phyloP scores from a whole-genome alignment of 2,888 invertebrate genomes.

The Portevinia maculata region DNA sequence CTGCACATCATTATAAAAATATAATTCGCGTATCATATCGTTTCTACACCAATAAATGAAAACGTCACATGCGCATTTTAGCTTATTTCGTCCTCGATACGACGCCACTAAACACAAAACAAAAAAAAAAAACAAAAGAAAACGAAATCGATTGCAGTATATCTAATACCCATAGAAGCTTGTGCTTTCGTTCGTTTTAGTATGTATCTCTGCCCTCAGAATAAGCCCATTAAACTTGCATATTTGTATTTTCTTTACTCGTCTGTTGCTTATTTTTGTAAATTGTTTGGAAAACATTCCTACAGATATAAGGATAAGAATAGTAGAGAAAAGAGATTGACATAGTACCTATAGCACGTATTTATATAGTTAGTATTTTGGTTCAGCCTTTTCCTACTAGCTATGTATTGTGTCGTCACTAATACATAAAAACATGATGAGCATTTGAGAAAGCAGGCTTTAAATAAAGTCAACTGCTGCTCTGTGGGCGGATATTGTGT shows the following conservation, averaged over 20 bases:
- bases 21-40: conserved; percentile 13
- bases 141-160: conserved; percentile 32
- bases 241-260: conserved; percentile 8
- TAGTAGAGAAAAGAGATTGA: conserved; percentile 14
- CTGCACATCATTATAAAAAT: not conserved
- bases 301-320: not conserved
- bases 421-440: conserved; percentile 1
- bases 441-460: not conserved
- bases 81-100: conserved; percentile 18
- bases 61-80: conserved; percentile 55
- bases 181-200: not conserved
- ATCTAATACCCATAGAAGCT: not conserved
- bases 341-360: too few species aligned
- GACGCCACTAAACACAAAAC: conserved; percentile 2
- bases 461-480: not conserved
- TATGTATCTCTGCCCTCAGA: not conserved
- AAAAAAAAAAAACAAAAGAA: conserved; percentile 9
- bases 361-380: not conserved
- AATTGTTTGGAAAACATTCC: conserved; percentile 14
- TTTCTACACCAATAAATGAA: not conserved
- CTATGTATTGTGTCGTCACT: not conserved
- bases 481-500: conserved; percentile 6
- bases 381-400: not conserved
- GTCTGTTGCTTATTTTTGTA: conserved; percentile 25
- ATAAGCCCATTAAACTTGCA: not conserved